These are phyloP conservation scores for Brachionus manjavacas DNA, from an alignment of 1,140 invertebrate species.

Conservation along the genomic window DNA sequence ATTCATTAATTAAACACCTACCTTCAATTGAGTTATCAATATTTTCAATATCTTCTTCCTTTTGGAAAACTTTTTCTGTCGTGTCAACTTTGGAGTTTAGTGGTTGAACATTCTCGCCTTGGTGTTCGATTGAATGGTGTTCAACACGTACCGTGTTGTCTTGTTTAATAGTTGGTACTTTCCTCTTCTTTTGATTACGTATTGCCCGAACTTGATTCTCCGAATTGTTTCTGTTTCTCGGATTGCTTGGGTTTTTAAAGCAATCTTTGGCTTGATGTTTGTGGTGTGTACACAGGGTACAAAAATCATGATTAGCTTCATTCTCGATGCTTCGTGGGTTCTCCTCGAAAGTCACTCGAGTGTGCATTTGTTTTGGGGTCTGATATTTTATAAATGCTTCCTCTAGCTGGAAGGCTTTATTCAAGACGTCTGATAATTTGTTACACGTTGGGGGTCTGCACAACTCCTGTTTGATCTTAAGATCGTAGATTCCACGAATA, in stretches of 20 bases:
- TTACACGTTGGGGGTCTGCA: not conserved
- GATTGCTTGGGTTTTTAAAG: not conserved
- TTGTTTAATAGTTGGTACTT: not conserved
- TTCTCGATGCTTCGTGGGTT: not conserved
- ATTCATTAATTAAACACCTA: too few relatives aligned
- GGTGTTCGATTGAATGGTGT: not conserved
- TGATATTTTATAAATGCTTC: not conserved
- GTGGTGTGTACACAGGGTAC: not conserved
- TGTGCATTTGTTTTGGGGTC: not conserved
- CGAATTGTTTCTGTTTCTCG: not conserved
- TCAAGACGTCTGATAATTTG: not conserved
- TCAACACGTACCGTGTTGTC: not conserved
- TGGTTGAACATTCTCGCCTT: not conserved
- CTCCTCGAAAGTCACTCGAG: not conserved
- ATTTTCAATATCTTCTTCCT: not conserved
- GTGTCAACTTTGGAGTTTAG: not conserved
- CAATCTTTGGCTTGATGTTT: not conserved
- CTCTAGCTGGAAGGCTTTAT: not conserved
- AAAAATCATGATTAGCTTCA: not conserved
- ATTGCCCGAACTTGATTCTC: not conserved
- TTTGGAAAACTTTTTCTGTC: not conserved
- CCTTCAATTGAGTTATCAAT: not conserved
- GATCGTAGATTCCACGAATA: not conserved
- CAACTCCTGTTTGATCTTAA: slow-evolving; percentile 12
- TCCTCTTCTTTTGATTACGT: not conserved